Evolutionary conservation across 2,888 invertebrate genomes (phyloP), one percentile per base, ranked within the genome.

Genomic region (Drosophila koepferae): DNA sequence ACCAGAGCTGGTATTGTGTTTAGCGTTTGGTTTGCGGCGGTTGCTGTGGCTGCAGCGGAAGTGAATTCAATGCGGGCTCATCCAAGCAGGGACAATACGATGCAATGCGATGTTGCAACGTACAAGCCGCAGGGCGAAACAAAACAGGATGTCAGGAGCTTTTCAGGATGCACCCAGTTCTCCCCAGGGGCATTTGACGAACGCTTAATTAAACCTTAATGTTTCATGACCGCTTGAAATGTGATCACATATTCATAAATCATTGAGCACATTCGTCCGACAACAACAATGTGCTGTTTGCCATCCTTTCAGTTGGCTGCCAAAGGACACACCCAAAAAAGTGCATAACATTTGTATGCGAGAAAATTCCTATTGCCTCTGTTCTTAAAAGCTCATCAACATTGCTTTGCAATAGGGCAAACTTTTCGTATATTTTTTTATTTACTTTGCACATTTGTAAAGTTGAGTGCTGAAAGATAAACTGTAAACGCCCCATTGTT

Each of bases 181-280:
- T 68, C 77, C 72, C 69, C 49, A 44, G 48, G 48, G 86, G 71
- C 51, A 74, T 68, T 80, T 59, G 80, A 72, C 59, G 72, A 83
- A 71, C 74, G 80, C 90, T 90, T 86, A 90, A 86, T 90, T 90
- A 86, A 90, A 77, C 80, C 82, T 87, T 80, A 90, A 90, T 90
- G 82, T 86, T 90, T 89, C 75, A 90, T 87, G 77, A 72, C 63
- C 75, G 41, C 58, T 46, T 58, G 59, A 72, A 60, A 63, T 59
- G 82, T 77, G 74, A 64, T 51, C 60, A 67, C 49, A 70, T 48
- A 51, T 68, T 49, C 65, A 81, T 81, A 78, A 78, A 78, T 81
- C 72, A 81, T 80, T 81, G n/a, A 73, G 28, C 53, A 14, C 62
- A 46, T 46, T 64, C 40, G 10, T 44, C 23, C 40, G 8, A n/a